Evolutionary conservation across 2,888 invertebrate genomes (phyloP), one percentile per base, ranked within the genome.

Genomic region (Athripsodes cinereus): DNA sequence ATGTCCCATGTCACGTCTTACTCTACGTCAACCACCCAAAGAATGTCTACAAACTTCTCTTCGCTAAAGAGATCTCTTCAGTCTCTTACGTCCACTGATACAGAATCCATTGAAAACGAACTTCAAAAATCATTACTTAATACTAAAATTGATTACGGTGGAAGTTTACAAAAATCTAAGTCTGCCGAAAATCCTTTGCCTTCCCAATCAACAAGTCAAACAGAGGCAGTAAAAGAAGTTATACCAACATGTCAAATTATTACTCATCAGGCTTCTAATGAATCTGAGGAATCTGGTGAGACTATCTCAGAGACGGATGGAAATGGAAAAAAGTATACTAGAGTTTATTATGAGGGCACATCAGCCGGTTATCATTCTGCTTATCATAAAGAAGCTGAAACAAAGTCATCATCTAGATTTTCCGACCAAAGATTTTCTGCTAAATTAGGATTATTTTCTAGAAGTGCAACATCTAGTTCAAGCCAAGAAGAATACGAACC

Each of bases 401-500:
- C 62, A 11, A 52, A 48, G 53, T 52, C 52, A 35, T 44, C 60
- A 44, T 60, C 64, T 11, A 56, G 63, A 53, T 60, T 53, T 53
- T 57, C 65, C 34, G 55, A 58, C 44, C 59, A 64, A 64, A 19
- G 79, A 64, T 74, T 80, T 64, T 72, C 78, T n/a, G 81, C 81
- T 0, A 75, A 81, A 65, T 75, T 78, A 55, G 78, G 78, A 65
- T 75, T 78, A 35, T 77, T 78, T 63, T 81, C 78, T 5, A 73
- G 81, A 22, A 82, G 81, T 59, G 80, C 81, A 10, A 82, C 82
- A 58, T 86, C 86, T 1, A 86, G 86, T 67, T 86, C 86, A 22
- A 85, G 85, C 61, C 86, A 86, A 68, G 86, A 87, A 68, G 86
- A 87, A 65, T 81, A 80, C 65, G 81, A 81, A 60, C 81, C 82